A percentile compares a stretch with the other conserved stretches of the same genome.
Conservation (phyloP, 2,113 vertebrate genomes). For the Pelvicachromis taeniatus region DNA sequence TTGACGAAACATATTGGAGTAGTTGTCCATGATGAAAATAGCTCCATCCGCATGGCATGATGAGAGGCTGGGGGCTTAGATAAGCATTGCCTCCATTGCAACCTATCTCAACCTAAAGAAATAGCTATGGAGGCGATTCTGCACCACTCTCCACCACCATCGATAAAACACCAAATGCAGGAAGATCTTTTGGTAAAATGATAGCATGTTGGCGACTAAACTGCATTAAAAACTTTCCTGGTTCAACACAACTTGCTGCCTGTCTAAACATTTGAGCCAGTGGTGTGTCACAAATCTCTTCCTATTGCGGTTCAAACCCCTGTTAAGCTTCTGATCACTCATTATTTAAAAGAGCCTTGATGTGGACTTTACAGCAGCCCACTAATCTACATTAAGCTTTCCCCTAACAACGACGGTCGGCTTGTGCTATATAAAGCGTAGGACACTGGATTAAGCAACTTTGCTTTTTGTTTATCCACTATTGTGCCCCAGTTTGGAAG, state of each 20-base stretch:
- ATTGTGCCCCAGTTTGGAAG: not conserved
- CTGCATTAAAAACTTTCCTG: not conserved
- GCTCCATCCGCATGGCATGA: not conserved
- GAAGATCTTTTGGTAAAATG: not conserved
- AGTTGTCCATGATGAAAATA: not conserved
- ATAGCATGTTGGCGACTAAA: not conserved
- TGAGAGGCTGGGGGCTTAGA: too few species aligned
- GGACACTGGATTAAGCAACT: not conserved
- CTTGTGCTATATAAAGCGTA: not conserved
- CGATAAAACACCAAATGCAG: not conserved
- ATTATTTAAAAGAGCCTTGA: not conserved
- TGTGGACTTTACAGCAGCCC: not conserved
- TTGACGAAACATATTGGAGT: rapidly evolving
- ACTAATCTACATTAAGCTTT: constrained; percentile 3
- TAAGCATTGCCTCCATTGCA: not conserved
- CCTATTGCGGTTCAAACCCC: not conserved
- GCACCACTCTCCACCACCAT: not conserved
- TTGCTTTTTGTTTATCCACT: constrained; percentile 28
- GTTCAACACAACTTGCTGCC: not conserved
- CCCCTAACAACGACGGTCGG: not conserved
- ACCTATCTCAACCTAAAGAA: not conserved
- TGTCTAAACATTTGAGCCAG: not conserved
- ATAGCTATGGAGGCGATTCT: not conserved
- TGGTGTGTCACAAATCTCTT: not conserved
- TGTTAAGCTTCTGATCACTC: not conserved